phyloP scores from a whole-genome alignment of 2,797 vertebrate species.

The Kryptolebias ocellatus region DNA sequence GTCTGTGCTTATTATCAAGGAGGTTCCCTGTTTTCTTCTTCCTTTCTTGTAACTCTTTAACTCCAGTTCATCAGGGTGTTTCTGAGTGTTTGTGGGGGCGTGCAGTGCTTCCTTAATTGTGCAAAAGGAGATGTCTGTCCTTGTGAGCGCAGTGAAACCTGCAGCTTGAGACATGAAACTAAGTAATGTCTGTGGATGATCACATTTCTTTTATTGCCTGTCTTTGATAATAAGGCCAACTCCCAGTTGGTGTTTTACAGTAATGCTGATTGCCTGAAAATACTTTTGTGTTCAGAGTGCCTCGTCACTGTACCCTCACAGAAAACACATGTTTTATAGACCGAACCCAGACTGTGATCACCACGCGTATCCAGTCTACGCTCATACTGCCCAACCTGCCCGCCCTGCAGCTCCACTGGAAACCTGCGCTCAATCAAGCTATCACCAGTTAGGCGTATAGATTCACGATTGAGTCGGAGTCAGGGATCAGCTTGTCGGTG shows the following conservation, averaged over 20 bases:
- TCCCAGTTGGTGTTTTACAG: conserved; percentile 3
- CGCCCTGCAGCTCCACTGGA: neutral
- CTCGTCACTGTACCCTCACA: neutral
- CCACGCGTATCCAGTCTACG: conserved; percentile 11
- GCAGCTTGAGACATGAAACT: neutral
- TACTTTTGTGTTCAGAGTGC: neutral
- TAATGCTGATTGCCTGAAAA: neutral
- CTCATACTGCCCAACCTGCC: conserved; percentile 1
- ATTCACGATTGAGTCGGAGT: conserved; percentile 47
- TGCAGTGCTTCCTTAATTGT: conserved; percentile 6
- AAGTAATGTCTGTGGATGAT: neutral
- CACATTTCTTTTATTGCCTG: neutral
- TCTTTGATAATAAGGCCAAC: neutral
- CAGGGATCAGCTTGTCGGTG: conserved; percentile 47
- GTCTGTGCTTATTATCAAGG: conserved; percentile 25
- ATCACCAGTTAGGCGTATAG: conserved; percentile 41
- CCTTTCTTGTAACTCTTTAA: conserved; percentile 1
- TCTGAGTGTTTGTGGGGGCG: neutral
- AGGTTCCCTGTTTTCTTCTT: conserved; percentile 6
- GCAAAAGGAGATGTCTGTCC: neutral
- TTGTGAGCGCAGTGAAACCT: conserved; percentile 1
- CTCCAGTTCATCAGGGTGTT: conserved; percentile 11
- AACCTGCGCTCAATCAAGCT: conserved; percentile 50
- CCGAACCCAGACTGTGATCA: conserved; percentile 14
- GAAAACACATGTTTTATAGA: conserved; percentile 20